These are phyloP conservation scores for Drosophila tropicalis DNA, from an alignment of 1,140 invertebrate species.

Conservation along the genomic window DNA sequence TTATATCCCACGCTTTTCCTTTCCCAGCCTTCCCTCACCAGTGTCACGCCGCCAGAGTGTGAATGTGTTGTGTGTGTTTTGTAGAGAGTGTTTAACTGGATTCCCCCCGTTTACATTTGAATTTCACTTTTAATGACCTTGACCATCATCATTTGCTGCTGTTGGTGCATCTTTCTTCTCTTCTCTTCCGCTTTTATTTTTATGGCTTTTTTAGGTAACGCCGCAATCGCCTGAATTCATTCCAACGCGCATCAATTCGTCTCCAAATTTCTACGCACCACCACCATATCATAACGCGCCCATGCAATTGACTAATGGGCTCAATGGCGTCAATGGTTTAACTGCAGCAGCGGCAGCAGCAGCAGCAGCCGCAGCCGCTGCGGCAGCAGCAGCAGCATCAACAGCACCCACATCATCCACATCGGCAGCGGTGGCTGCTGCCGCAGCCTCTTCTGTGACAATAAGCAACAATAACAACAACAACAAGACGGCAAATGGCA, in stretches of 20 bases:
- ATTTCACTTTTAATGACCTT: neutral
- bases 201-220: slow-evolving; percentile 67
- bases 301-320: slow-evolving; percentile 70
- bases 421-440: slow-evolving; percentile 37
- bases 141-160: too few relatives aligned
- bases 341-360: slow-evolving; percentile 63
- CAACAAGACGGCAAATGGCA: slow-evolving; percentile 60
- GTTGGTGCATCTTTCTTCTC: neutral
- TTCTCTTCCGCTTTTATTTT: neutral
- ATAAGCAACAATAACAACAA: slow-evolving; percentile 65
- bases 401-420: slow-evolving; percentile 50
- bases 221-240: slow-evolving; percentile 84
- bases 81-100: too few relatives aligned
- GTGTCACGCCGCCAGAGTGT: too few relatives aligned
- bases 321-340: slow-evolving; percentile 77
- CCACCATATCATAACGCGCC: slow-evolving; percentile 70
- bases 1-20: too few relatives aligned
- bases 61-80: too few relatives aligned
- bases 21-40: neutral
- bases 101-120: neutral
- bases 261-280: slow-evolving; percentile 75
- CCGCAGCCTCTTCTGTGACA: slow-evolving; percentile 53
- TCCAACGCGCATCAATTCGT: slow-evolving; percentile 82
- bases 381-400: slow-evolving; percentile 38
- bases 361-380: slow-evolving; percentile 57